Base-by-base conservation (phyloP, 2,888 invertebrate species). In the Pammene fasciana region DNA sequence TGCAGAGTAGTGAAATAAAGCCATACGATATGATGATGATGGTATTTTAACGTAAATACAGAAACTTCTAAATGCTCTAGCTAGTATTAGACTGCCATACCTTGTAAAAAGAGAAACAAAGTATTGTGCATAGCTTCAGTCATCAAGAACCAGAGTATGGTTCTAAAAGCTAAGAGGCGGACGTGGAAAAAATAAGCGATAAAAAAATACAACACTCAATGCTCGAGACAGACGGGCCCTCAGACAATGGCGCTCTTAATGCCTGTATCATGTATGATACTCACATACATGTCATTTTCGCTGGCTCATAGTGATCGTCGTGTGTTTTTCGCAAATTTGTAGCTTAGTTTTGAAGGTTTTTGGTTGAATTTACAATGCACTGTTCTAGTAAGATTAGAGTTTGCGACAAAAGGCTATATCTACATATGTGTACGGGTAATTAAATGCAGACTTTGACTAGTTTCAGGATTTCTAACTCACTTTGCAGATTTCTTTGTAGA, bases 161-260 rank as follows among this genome's bases (percentile, higher is more conserved):
- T 66, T 59, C 43, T 70, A 68, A 68, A 56, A 54, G 62, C 65
- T 36, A 55, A 52, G 60, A 67, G 65, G 65, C 70, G 48, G 62
- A 65, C 54, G 65, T 52, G 65, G 59, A 68, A 70, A 72, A 71
- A 72, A 71, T 65, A 67, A 72, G 61, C 67, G 71, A 71, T 71
- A 75, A 75, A 75, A 26, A 72, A 72, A 73, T 72, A 71, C 52
- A 57, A 57, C 71, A 71, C 74, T 74, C 70, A 71, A 74, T 71
- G 72, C 71, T 48, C 65, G 67, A 72, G 73, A 73, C 75, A 75
- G 75, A 75, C 75, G 71, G 67, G 67, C 65, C 70, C 73, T 72
- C 68, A 73, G 72, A 73, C 73, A 74, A 73, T 74, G 57, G 67
- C 34, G 67, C 65, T 43, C 70, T 71, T 71, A 73, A 72, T 70